Conservation (phyloP, 2,888 invertebrate species). For the Sminthurides aquaticus region DNA sequence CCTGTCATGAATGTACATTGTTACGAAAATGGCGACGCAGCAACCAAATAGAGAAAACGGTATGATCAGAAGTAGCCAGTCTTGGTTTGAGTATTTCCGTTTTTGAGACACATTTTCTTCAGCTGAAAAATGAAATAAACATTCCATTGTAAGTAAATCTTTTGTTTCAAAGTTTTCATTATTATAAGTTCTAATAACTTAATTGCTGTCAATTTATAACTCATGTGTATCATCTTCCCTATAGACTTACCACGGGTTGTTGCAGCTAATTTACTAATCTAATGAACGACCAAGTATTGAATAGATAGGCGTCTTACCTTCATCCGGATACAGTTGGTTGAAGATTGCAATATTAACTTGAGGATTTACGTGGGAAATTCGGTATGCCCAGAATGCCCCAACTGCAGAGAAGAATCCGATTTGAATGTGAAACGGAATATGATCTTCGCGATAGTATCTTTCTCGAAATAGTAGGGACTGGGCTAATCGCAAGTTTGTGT, state of each 20-base stretch:
- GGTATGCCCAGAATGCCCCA: slow-evolving; percentile 10
- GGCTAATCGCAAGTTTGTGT: slow-evolving; percentile 9
- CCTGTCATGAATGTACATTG: slow-evolving; percentile 8
- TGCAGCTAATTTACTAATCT: too few species aligned
- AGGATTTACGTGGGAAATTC: slow-evolving; percentile 12
- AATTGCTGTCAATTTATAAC: too few species aligned
- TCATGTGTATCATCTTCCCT: too few species aligned
- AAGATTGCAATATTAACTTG: slow-evolving; percentile 15
- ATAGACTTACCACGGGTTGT: too few species aligned
- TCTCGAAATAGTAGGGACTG: slow-evolving; percentile 4
- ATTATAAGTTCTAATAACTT: too few species aligned
- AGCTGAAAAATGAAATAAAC: background rate
- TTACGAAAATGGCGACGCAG: slow-evolving; percentile 6
- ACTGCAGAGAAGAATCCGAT: slow-evolving; percentile 12
- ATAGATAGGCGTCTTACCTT: background rate
- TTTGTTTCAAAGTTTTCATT: slow-evolving; percentile 1
- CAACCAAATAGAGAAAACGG: slow-evolving; percentile 8
- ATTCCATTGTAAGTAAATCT: background rate
- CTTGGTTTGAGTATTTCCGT: slow-evolving; percentile 5
- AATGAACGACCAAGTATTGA: background rate
- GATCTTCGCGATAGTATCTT: slow-evolving; percentile 4
- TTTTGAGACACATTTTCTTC: background rate
- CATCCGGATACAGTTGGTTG: slow-evolving; percentile 10
- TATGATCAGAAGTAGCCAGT: slow-evolving; percentile 3
- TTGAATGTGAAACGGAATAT: slow-evolving; percentile 13